Conservation (phyloP, 23 tunicate genomes). For the Oikopleura vanhoeffeni region DNA sequence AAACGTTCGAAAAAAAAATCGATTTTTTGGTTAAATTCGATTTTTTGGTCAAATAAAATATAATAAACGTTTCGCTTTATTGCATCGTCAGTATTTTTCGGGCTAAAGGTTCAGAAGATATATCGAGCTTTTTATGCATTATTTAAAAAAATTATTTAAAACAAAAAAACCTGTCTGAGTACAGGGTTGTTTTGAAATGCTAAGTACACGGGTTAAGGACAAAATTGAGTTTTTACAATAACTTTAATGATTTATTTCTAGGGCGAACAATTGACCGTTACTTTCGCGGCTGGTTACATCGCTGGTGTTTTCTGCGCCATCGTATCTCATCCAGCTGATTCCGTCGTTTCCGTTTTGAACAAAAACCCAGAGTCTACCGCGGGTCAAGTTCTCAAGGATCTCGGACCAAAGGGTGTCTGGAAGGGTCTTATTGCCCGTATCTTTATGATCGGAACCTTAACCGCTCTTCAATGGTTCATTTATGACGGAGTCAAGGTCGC, state of each 20-base stretch:
- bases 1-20: no score
- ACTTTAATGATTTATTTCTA: neutral
- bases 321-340: constrained; percentile 97
- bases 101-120: no score
- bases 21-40: no score
- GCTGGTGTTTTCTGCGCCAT: constrained; percentile 99
- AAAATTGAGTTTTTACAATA: constrained; percentile 9
- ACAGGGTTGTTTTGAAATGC: no score
- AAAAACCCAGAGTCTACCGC: constrained; percentile 73
- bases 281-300: constrained; percentile 93
- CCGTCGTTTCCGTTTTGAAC: constrained; percentile 78
- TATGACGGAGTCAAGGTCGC: constrained; percentile 96
- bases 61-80: no score
- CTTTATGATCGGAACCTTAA: constrained; percentile 96
- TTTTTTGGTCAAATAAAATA: no score
- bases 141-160: no score
- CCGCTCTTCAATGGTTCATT: constrained; percentile 99
- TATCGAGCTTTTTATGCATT: no score
- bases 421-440: constrained; percentile 96
- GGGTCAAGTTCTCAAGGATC: constrained; percentile 40
- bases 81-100: no score
- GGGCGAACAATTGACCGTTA: constrained; percentile 62
- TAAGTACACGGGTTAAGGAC: no score
- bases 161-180: no score
- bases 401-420: constrained; percentile 99